Percentiles rank a stretch among this genome's conserved stretches.
phyloP scores from a whole-genome alignment of 1,140 invertebrate species.

The Arion vulgaris region DNA sequence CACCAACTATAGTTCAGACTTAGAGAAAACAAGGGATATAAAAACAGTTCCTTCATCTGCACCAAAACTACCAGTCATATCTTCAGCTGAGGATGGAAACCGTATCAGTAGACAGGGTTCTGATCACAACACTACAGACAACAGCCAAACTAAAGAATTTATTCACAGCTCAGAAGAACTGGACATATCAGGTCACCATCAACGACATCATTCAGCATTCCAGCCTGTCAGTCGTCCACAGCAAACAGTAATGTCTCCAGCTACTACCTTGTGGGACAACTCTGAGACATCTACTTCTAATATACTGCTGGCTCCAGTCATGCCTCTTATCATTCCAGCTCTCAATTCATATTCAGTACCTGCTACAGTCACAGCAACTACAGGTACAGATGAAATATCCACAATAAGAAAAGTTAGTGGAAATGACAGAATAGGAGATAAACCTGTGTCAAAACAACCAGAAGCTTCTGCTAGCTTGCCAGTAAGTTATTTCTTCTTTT shows the following conservation, averaged over 20 bases:
- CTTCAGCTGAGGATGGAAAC: constrained; percentile 25
- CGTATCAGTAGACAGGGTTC: not conserved
- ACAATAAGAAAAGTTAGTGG: too few relatives aligned
- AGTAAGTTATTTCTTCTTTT: too few relatives aligned
- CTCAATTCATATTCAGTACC: constrained; percentile 7
- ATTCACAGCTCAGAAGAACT: constrained; percentile 10
- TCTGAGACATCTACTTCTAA: constrained; percentile 56
- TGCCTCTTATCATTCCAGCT: constrained; percentile 45
- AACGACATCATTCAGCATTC: constrained; percentile 54
- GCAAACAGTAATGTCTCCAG: constrained; percentile 63
- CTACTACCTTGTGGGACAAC: constrained; percentile 68
- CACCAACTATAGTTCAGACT: not conserved
- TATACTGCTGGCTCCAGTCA: constrained; percentile 62
- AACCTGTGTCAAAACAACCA: too few relatives aligned
- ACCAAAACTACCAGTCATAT: not conserved
- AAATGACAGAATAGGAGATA: too few relatives aligned
- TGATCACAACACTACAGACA: not conserved
- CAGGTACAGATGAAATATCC: too few relatives aligned
- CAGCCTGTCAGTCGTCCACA: constrained; percentile 56
- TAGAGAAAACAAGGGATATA: not conserved
- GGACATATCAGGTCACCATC: constrained; percentile 13
- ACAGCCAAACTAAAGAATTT: not conserved
- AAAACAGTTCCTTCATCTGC: not conserved
- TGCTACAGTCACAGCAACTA: too few relatives aligned
- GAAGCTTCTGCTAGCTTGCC: too few relatives aligned